phyloP scores from a whole-genome alignment of 2,888 invertebrate species.

The Ormyrus rosae region DNA sequence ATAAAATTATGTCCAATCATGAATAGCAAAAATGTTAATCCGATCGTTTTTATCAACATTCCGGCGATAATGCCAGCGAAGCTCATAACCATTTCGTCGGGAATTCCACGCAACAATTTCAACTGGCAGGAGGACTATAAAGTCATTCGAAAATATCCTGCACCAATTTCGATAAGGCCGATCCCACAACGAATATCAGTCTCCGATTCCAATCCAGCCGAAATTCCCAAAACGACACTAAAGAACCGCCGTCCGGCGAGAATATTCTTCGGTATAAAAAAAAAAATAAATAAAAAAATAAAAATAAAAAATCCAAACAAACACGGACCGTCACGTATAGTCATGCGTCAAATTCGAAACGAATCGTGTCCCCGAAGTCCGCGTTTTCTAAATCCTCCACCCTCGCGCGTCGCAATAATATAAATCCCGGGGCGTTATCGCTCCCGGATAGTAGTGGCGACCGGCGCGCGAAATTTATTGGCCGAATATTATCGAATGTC shows the following conservation, averaged over 20 bases:
- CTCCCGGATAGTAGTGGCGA: background rate
- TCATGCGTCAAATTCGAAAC: conserved; percentile 35
- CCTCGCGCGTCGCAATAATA: conserved; percentile 67
- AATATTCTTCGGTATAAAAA: conserved; percentile 6
- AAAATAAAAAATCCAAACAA: conserved; percentile 11
- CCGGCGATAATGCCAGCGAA: too few species aligned
- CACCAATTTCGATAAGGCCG: conserved; percentile 37
- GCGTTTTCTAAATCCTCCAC: conserved; percentile 25
- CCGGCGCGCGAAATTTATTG: conserved; percentile 69
- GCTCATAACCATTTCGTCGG: too few species aligned
- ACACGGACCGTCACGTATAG: background rate
- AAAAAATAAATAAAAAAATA: conserved; percentile 23
- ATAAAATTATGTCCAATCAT: too few species aligned
- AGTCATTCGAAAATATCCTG: conserved; percentile 33
- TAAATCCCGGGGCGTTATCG: conserved; percentile 66
- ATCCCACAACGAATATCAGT: conserved; percentile 1
- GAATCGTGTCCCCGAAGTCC: conserved; percentile 67
- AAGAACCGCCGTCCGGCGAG: conserved; percentile 2
- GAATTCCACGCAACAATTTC: background rate
- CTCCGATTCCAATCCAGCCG: conserved; percentile 6
- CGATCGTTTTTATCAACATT: background rate
- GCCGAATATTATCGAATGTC: conserved; percentile 73
- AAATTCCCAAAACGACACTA: conserved; percentile 47
- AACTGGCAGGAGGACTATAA: conserved; percentile 30
- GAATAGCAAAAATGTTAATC: too few species aligned